Conservation (phyloP, 2,888 invertebrate genomes). For the Scrobipalpa atriplicella region DNA sequence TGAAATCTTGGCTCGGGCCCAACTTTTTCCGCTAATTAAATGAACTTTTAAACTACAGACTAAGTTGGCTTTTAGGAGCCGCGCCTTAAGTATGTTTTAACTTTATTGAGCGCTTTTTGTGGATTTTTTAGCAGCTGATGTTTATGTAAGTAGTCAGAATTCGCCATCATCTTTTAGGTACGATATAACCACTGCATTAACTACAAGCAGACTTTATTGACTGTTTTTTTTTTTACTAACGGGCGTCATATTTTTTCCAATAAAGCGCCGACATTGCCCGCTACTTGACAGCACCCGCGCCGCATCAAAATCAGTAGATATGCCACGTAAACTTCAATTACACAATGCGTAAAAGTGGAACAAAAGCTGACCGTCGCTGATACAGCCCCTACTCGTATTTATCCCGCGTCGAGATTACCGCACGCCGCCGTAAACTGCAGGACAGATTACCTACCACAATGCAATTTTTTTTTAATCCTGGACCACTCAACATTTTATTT, state of each 20-base stretch:
- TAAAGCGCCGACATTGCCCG: too few relatives aligned
- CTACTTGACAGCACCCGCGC: too few relatives aligned
- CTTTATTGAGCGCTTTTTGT: neutral
- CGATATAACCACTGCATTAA: too few relatives aligned
- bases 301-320: too few relatives aligned
- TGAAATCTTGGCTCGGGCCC: constrained; percentile 8
- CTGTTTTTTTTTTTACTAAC: too few relatives aligned
- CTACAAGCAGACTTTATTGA: too few relatives aligned
- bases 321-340: too few relatives aligned
- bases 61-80: constrained; percentile 1
- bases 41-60: constrained; percentile 14
- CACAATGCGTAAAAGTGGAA: neutral
- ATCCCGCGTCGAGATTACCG: constrained; percentile 25
- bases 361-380: neutral
- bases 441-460: constrained; percentile 32
- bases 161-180: too few relatives aligned
- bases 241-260: too few relatives aligned
- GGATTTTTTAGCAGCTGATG: neutral
- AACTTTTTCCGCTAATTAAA: constrained; percentile 19
- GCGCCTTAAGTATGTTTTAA: neutral
- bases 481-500: too few relatives aligned
- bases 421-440: constrained; percentile 22
- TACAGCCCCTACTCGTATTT: constrained; percentile 18
- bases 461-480: too few relatives aligned
- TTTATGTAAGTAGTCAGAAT: too few relatives aligned